phyloP scores from a whole-genome alignment of 2,888 invertebrate genomes.

The Drosophila flavopinicola region DNA sequence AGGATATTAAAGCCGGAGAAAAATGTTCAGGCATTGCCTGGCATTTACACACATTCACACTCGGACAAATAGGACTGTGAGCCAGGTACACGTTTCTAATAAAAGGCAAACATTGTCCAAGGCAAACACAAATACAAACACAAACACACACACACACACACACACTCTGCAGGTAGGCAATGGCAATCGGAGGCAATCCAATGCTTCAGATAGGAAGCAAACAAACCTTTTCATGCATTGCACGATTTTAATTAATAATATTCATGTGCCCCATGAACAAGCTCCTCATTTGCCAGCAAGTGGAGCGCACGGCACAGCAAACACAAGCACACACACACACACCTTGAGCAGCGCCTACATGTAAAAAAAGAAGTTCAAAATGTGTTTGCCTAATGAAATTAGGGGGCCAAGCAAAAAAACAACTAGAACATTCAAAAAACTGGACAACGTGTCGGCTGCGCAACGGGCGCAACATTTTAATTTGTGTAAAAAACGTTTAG shows the following conservation, averaged over 20 bases:
- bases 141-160: slow-evolving; percentile 8
- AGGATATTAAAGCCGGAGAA: slow-evolving; percentile 27
- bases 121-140: slow-evolving; percentile 52
- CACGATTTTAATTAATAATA: slow-evolving; percentile 81
- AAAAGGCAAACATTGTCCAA: slow-evolving; percentile 71
- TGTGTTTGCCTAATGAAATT: slow-evolving; percentile 68
- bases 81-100: slow-evolving; percentile 60
- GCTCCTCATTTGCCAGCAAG: slow-evolving; percentile 20
- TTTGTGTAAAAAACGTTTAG: slow-evolving; percentile 48
- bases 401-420: slow-evolving; percentile 26
- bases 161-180: slow-evolving; percentile 4
- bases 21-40: slow-evolving; percentile 23
- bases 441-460: slow-evolving; percentile 17
- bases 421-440: slow-evolving; percentile 2
- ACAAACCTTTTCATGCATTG: slow-evolving; percentile 71
- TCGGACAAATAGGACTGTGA: slow-evolving; percentile 6
- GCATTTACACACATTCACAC: slow-evolving; percentile 25
- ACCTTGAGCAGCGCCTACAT: slow-evolving; percentile 1
- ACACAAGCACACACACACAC: slow-evolving; percentile 17
- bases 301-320: slow-evolving; percentile 21
- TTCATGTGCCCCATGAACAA: slow-evolving; percentile 44
- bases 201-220: slow-evolving; percentile 45
- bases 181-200: slow-evolving; percentile 39
- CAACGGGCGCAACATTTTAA: slow-evolving; percentile 27
- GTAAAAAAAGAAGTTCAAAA: slow-evolving; percentile 27